A percentile compares a stretch with the other conserved stretches of the same genome.
These are phyloP conservation scores for Equus przewalskii DNA, from an alignment of 2,113 vertebrate species.

Conservation along the genomic window DNA sequence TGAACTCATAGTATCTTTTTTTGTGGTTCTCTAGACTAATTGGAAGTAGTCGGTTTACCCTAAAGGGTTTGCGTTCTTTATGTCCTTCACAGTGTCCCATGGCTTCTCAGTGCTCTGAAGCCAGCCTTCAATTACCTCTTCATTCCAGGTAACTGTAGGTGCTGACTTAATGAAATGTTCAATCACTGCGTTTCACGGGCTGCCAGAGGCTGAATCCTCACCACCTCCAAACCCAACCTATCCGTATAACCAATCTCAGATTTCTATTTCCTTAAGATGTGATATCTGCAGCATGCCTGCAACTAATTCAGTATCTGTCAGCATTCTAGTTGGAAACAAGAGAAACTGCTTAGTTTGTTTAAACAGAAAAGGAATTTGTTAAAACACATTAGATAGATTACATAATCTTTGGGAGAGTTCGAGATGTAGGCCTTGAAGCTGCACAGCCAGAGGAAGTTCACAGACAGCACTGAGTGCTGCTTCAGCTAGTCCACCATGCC, in stretches of 20 bases:
- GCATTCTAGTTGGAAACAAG: not conserved
- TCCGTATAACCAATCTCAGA: not conserved
- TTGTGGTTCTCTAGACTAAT: not conserved
- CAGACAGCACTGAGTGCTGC: not conserved
- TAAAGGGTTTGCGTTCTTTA: not conserved
- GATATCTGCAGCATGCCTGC: not conserved
- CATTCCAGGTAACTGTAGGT: not conserved
- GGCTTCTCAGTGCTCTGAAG: not conserved
- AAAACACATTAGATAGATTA: not conserved
- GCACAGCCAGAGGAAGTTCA: not conserved
- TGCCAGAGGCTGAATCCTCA: not conserved
- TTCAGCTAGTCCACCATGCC: fast-evolving
- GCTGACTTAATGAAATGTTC: slow-evolving; percentile 42
- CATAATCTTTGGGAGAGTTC: not conserved
- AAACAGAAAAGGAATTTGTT: not conserved
- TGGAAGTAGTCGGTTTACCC: not conserved
- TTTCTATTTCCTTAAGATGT: not conserved
- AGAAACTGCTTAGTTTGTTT: slow-evolving; percentile 5
- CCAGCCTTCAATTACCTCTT: not conserved
- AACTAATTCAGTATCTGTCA: not conserved
- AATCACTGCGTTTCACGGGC: not conserved
- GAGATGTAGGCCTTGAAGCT: not conserved
- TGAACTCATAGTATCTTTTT: not conserved
- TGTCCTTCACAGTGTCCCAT: not conserved
- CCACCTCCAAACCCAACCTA: not conserved